phyloP scores from a whole-genome alignment of 2,113 vertebrate species.

The Plecotus auritus region DNA sequence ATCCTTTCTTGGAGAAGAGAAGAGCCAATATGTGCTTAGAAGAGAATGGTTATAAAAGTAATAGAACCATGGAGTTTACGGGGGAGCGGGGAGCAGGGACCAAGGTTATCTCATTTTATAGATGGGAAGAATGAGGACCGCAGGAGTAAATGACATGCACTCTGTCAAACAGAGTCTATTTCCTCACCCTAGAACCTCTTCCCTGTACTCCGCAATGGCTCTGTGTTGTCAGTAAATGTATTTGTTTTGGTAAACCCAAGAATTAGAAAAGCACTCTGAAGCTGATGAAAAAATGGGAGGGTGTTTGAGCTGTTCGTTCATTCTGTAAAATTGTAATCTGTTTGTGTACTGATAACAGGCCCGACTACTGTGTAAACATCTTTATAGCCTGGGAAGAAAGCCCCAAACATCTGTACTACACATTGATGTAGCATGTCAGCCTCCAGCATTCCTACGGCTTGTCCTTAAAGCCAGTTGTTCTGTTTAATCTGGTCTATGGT shows the following conservation, averaged over 20 bases:
- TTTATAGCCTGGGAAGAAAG: constrained; percentile 63
- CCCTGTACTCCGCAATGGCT: neutral
- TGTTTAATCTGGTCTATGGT: neutral
- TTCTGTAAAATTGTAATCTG: constrained; percentile 38
- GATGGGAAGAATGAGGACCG: neutral
- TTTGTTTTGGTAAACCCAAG: constrained; percentile 46
- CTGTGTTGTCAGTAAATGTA: neutral
- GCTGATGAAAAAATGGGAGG: constrained; percentile 36
- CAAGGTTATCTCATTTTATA: neutral
- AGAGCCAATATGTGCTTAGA: constrained; percentile 36
- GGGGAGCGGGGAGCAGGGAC: neutral
- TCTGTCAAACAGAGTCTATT: neutral
- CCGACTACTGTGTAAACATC: constrained; percentile 66
- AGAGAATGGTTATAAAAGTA: neutral
- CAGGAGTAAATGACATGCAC: neutral
- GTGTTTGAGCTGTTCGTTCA: constrained; percentile 68
- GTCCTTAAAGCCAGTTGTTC: neutral
- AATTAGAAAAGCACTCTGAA: constrained; percentile 25
- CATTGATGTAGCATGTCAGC: neutral
- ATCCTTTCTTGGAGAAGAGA: constrained; percentile 56
- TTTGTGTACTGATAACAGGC: constrained; percentile 66
- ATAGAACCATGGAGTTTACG: neutral
- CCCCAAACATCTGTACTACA: constrained; percentile 61
- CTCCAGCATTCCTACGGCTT: neutral
- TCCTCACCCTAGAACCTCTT: neutral